A percentile compares a stretch with the other conserved stretches of the same genome.
Evolutionary conservation across 1,140 invertebrate genomes (phyloP).

Genomic region (Gryllus bimaculatus): DNA sequence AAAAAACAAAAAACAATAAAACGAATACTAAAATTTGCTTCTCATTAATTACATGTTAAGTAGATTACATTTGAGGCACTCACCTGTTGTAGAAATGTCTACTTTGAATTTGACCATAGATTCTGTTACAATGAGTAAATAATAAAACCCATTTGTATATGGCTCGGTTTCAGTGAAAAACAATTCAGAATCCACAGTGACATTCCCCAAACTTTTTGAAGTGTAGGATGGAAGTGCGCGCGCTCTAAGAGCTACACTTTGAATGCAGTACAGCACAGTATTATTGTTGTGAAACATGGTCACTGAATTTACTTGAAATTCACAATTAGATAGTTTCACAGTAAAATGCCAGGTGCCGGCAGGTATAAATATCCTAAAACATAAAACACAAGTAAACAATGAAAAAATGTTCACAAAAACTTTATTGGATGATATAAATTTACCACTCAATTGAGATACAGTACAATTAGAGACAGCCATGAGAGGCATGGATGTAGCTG

Average conservation of each 20-base stretch:
- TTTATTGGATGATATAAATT: no score
- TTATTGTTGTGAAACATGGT: conserved; percentile 24
- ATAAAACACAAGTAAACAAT: no score
- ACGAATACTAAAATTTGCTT: no score
- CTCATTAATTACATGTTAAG: no score
- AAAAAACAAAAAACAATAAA: neutral
- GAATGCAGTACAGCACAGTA: conserved; percentile 32
- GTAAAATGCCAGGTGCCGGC: conserved; percentile 39
- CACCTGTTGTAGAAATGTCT: conserved; percentile 36
- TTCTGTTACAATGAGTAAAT: conserved; percentile 40
- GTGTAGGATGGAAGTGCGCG: conserved; percentile 36
- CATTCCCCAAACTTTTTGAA: conserved; percentile 29
- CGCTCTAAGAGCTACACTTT: conserved; percentile 34
- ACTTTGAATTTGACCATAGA: conserved; percentile 38
- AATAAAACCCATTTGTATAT: conserved; percentile 43
- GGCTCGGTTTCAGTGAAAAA: conserved; percentile 38
- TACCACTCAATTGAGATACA: no score
- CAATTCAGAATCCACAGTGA: conserved; percentile 33
- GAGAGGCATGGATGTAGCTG: no score
- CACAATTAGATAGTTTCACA: conserved; percentile 39
- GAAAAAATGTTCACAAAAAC: no score
- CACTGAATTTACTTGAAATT: conserved; percentile 29
- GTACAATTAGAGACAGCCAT: no score
- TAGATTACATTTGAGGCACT: conserved; percentile 13
- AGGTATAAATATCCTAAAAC: conserved; percentile 41